These are phyloP conservation scores for Callocephalon fimbriatum DNA, from an alignment of 2,113 vertebrate species.

Conservation along the genomic window DNA sequence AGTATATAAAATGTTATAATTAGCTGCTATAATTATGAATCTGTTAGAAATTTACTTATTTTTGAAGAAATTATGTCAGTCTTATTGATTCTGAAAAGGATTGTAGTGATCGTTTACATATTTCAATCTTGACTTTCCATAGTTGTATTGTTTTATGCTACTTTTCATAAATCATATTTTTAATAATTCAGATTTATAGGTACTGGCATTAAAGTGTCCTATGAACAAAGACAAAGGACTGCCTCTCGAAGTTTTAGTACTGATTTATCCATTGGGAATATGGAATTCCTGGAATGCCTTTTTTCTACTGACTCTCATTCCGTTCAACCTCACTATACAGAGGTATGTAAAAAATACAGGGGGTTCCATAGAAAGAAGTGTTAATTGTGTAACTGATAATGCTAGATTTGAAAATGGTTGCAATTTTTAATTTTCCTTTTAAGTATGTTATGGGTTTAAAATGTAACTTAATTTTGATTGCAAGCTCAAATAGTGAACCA, in stretches of 20 bases:
- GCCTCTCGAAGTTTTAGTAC: conserved; percentile 85
- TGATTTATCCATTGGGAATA: conserved; percentile 86
- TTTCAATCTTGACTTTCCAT: not conserved
- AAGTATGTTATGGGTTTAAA: not conserved
- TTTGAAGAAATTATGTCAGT: not conserved
- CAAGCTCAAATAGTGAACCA: not conserved
- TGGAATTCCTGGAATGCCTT: conserved; percentile 94
- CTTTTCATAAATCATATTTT: not conserved
- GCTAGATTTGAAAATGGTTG: not conserved
- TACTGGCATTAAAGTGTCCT: conserved; percentile 87
- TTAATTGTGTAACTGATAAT: not conserved
- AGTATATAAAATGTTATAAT: not conserved
- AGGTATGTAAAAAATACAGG: conserved; percentile 76
- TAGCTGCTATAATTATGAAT: not conserved
- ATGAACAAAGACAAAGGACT: conserved; percentile 90
- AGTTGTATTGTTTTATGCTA: not conserved
- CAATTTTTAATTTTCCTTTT: not conserved
- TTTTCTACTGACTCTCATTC: conserved; percentile 85
- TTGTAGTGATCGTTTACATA: not conserved
- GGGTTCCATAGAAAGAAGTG: not conserved
- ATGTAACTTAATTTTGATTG: not conserved
- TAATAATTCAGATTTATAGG: conserved; percentile 86
- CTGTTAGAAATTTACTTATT: not conserved
- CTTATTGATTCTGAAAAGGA: not conserved
- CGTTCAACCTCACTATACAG: conserved; percentile 89